phyloP scores from a whole-genome alignment of 2,113 vertebrate species.

The Grammomys dolichurus region DNA sequence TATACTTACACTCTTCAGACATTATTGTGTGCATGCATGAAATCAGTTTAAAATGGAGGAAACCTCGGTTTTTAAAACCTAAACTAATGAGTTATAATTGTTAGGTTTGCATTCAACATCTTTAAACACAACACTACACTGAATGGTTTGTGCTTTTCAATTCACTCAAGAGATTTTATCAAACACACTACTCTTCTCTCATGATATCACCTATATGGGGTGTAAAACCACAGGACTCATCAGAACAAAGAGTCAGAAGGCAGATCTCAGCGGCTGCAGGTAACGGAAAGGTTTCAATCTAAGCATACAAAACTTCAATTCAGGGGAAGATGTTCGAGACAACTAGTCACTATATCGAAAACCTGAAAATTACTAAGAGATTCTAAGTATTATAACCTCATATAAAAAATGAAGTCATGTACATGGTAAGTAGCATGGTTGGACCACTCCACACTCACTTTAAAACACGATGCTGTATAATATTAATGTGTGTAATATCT shows the following conservation, averaged over 20 bases:
- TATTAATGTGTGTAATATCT: not conserved
- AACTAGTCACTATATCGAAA: not conserved
- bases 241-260: fast-evolving
- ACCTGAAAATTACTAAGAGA: not conserved
- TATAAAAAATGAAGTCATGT: not conserved
- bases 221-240: fast-evolving
- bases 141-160: not conserved
- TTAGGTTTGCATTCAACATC: not conserved
- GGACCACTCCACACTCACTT: not conserved
- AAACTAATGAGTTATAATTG: constrained; percentile 25
- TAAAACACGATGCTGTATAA: not conserved
- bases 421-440: not conserved
- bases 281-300: too few relatives aligned
- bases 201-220: too few relatives aligned
- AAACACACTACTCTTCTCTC: not conserved
- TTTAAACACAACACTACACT: not conserved
- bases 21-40: not conserved
- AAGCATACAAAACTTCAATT: not conserved
- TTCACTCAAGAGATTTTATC: not conserved
- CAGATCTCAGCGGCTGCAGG: not conserved
- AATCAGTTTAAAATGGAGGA: constrained; percentile 22
- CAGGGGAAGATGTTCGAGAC: not conserved
- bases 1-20: not conserved
- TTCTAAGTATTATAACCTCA: not conserved
- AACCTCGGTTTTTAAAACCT: not conserved